Evolutionary conservation across 2,797 vertebrate genomes (phyloP), one percentile per base, ranked within the genome.

Genomic region (Alectoris magna): DNA sequence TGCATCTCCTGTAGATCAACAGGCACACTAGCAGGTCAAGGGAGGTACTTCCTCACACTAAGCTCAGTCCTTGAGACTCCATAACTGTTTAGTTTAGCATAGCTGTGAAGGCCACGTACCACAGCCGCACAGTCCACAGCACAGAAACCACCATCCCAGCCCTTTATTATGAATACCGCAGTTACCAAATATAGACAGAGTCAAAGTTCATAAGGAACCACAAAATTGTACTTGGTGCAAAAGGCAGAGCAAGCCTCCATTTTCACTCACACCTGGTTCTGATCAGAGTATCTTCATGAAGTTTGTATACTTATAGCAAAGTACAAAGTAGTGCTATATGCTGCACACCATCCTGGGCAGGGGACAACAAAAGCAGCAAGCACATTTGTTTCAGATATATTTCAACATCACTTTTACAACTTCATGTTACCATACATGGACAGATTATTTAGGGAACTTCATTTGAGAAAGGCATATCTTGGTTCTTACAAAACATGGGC

Each of bases 111-210:
- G 62, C 49, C 48, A 39, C 0, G 0, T 56, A 70, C 56, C 64
- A 27, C 27, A 68, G 38, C 27, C 48, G 71, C 43, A 39, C 15
- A 16, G 68, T 74, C 58, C 29, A 36, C 44, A 71, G 39, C 62
- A 72, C 3, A 15, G 66, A 92, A 93, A 87, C 69, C 81, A 58
- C 44, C 24, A 36, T 41, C 68, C 43, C 21, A 87, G 29, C 26
- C 86, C 66, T n/a, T 75, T 34, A 87, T 93, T 89, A 85, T 18
- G 72, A 87, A 80, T 21, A 58, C 78, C 79, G 18, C 53, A 87
- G 67, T 81, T 92, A 92, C 74, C 78, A 92, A 96, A 93, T 92
- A 95, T 83, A 96, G 92, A 69, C 75, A 82, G 34, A 10, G 0
- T 1, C 10, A 31, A 64, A 89, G 41, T 55, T 80, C 84, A 83